Percentiles rank a stretch among this genome's conserved stretches.
Evolutionary conservation across 1,140 invertebrate species (phyloP).

Genomic region (Chrysopa pallens): DNA sequence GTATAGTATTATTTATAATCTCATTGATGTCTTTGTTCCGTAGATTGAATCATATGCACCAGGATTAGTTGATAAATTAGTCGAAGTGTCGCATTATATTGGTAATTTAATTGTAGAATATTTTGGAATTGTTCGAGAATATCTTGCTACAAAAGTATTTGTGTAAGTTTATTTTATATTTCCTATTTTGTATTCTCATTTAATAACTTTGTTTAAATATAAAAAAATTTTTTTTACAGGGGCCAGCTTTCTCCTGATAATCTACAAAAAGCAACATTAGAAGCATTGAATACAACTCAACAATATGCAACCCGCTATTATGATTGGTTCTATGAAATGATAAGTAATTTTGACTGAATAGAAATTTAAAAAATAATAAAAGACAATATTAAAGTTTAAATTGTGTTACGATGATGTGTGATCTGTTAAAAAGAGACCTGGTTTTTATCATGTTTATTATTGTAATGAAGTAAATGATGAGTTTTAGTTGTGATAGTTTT

Average conservation of each 20-base stretch:
- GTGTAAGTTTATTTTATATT: slow-evolving; percentile 41
- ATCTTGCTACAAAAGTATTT: slow-evolving; percentile 53
- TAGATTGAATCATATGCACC: slow-evolving; percentile 52
- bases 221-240: slow-evolving; percentile 32
- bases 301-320: slow-evolving; percentile 41
- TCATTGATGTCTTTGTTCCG: no score
- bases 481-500: slow-evolving; percentile 4
- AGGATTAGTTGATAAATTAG: slow-evolving; percentile 37
- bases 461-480: not conserved
- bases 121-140: slow-evolving; percentile 25
- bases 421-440: not conserved
- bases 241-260: slow-evolving; percentile 56
- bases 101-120: slow-evolving; percentile 22
- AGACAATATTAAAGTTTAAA: slow-evolving; percentile 7
- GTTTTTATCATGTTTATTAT: not conserved
- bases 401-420: not conserved
- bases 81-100: slow-evolving; percentile 20
- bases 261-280: slow-evolving; percentile 39
- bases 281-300: slow-evolving; percentile 43
- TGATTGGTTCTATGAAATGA: slow-evolving; percentile 47
- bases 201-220: slow-evolving; percentile 5
- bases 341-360: no score
- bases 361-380: slow-evolving; percentile 24
- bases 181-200: slow-evolving; percentile 4
- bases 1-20: no score